Base-by-base conservation (phyloP, 2,113 vertebrate species). In the Mandrillus leucophaeus region DNA sequence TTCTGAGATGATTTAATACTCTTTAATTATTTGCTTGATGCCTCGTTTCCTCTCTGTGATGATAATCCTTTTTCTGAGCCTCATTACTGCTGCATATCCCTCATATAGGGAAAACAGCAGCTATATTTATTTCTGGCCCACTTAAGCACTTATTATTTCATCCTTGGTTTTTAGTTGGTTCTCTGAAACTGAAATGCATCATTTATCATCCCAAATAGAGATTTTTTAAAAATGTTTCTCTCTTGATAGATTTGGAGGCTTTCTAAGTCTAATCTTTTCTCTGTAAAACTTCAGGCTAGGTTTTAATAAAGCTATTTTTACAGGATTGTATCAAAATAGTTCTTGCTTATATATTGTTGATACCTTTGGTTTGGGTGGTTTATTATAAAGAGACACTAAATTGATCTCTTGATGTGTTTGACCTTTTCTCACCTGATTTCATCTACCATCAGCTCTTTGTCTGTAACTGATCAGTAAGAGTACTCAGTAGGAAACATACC, bases 241-340 rank as follows among this genome's bases (percentile, higher is more conserved):
- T 89, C 66, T 92, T 52, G 45, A 93, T 32, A 92, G 59, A 92
- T 73, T 57, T 88, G 90, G 50, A 93, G 38, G 75, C 8, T 95
- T 90, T 87, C 57, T 92, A 30, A 85, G 30, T n/a, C 12, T 90
- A 52, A 87, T 75, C 30, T 82, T 93, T 96, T 78, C 80, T 93
- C 73, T 75, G 73, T 73, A 82, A 92, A 95, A 59, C 27, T 35
- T 89, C 40, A 79, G 86, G 14, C 45, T 86, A 72, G 40, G 38
- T 92, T 96, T 90, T 93, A 87, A 17, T 84, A 82, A 95, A 90
- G 32, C 55, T 95, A 23, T 90, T 85, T 92, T 95, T 66, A 61
- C 40, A 86, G 6, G 8, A 23, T 52, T 72, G 5, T 90, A 82
- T 59, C 68, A 68, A 52, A 43, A 92, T 3, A 23, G 20, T 93